Percentiles rank a stretch among this genome's conserved stretches.
phyloP scores from a whole-genome alignment of 2,113 vertebrate genomes.

The Nicator chloris region DNA sequence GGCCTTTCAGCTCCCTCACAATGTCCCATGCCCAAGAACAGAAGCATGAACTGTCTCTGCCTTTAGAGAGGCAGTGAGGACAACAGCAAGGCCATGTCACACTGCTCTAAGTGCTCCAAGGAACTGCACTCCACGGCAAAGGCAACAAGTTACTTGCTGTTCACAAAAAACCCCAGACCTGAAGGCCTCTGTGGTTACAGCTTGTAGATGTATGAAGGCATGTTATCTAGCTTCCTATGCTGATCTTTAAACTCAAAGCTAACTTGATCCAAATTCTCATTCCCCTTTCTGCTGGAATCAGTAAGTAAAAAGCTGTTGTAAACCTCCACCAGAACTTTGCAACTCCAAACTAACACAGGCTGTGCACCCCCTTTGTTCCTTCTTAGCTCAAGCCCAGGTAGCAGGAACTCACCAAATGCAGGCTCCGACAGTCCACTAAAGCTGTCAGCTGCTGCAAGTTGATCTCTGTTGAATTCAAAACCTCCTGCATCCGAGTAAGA shows the following conservation, averaged over 20 bases:
- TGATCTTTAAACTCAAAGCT: not conserved
- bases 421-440: constrained; percentile 94
- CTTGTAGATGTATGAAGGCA: not conserved
- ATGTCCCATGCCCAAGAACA: not conserved
- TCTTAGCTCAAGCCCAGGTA: not conserved
- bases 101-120: not conserved
- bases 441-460: constrained; percentile 95
- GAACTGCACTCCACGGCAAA: not conserved
- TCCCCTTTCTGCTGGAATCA: not conserved
- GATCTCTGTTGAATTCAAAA: constrained; percentile 91
- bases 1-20: not conserved
- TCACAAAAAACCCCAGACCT: not conserved
- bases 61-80: not conserved
- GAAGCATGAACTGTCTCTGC: not conserved
- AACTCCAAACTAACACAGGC: not conserved
- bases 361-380: not conserved
- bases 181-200: not conserved
- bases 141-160: not conserved
- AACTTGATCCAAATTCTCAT: not conserved
- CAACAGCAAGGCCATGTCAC: not conserved
- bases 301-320: not conserved
- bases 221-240: not conserved
- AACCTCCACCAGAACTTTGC: not conserved
- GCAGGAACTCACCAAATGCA: constrained; percentile 88
- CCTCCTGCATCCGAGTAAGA: constrained; percentile 85